Base-by-base conservation (phyloP, 2,888 invertebrate species). In the Cataglyphis rosenhaueri region DNA sequence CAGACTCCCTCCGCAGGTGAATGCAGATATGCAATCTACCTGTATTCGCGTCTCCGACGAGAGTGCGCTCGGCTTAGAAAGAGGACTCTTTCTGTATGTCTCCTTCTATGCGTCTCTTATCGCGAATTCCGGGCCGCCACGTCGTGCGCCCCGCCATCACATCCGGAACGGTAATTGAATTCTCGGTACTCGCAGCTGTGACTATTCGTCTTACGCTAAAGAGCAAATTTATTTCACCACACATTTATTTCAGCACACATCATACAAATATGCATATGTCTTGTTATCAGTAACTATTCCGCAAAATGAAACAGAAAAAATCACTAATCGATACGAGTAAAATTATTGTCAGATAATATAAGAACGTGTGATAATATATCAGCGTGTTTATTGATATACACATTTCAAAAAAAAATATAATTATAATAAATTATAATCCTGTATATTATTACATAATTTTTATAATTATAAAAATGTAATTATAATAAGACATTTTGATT, bases 1-100 rank as follows among this genome's bases (percentile, higher is more conserved):
- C 89, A 87, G 88, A 86, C 89, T 84, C 85, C 83, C 85, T 86
- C 78, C 48, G 48, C 48, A 91, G 92, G 91, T 91, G 91, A 92
- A 90, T 87, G 81, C 82, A 90, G 85, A 85, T 86, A 86, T 71
- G 84, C 83, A 76, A 79, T 82, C 79, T 81, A 82, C 73, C 82
- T 79, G 68, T 57, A 48, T 65, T 79, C 74, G 48, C 48, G 55
- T 76, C 61, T 82, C 81, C 82, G 81, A 79, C 82, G 64, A 32
- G 83, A 57, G 44, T 44, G 52, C 73, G 59, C 32, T 35, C 59
- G 65, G 65, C 83, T 83, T 84, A 84, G 65, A 73, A 83, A 83
- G 85, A 87, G 86, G 84, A 86, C 81, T 87, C 88, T 87, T 88
- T 90, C 89, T 86, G 82, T 85, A 78, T 79, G 70, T 75, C 84